Evolutionary conservation across 2,888 invertebrate species (phyloP), one percentile per base, ranked within the genome.

Genomic region (Fragum whitleyi): DNA sequence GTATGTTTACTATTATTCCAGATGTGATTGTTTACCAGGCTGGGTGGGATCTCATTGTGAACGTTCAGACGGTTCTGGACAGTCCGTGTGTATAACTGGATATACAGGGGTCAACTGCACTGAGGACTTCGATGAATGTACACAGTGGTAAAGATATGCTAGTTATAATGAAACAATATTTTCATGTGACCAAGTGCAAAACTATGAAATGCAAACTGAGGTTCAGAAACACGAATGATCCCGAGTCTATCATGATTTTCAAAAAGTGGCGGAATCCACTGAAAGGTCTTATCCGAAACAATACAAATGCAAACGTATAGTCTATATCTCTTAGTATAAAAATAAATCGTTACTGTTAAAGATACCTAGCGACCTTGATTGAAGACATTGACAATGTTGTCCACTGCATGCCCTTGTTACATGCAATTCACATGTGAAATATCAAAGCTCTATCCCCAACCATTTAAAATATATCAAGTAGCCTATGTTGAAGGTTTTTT

Each of bases 91-190:
- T 32, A 51, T 28, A 19, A 51, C 69, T 16, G 69, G 69, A 28
- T 69, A 69, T 69, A 69, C 69, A 6, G 69, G 69, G 1, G 32
- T 36, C 19, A 69, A 53, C 29, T 69, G 69, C 53, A 69, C 69
- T 9, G 53, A 51, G 19, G 69, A 69, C n/a, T 53, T 69, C 21
- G 69, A 69, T 21, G 69, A 69, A 29, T 69, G 69, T 51, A 69
- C 51, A 7, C 65, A 65, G 21, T 65, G 65, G 65, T 65, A 65
- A 14, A 1, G 11, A n/a, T 62, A 11, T 61, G 28, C 53, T 53
- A 16, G 21, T 6, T 53, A 6, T 6, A 53, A 39, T 39, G 39
- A 14, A 39, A 39, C 6, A 39, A 39, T 9, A 39, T 39, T 9
- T 39, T 6, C 14, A 6, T 14, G 39, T 39, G 14, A 39, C 39